Conservation (phyloP, 2,797 vertebrate genomes). For the Amphiprion clarkii region DNA sequence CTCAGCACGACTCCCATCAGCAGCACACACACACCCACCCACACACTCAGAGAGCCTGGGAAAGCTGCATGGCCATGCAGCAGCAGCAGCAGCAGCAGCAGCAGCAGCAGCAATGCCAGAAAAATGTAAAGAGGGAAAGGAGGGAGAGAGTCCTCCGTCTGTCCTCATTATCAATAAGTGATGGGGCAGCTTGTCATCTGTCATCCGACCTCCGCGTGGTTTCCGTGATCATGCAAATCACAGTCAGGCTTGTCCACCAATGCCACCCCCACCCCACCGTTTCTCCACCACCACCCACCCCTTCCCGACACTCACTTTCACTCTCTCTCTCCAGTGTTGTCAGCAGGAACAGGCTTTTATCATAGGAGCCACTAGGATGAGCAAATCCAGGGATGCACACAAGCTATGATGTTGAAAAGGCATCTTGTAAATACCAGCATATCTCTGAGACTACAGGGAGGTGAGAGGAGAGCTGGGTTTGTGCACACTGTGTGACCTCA, state of each 20-base stretch:
- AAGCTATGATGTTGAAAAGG: conserved; percentile 30
- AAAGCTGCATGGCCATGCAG: conserved; percentile 56
- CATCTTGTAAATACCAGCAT: conserved; percentile 17
- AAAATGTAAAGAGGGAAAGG: background rate
- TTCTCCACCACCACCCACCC: conserved; percentile 45
- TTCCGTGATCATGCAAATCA: conserved; percentile 53
- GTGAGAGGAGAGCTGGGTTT: background rate
- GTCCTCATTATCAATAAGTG: conserved; percentile 39
- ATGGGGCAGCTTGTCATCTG: conserved; percentile 35
- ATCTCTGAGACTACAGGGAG: conserved; percentile 2
- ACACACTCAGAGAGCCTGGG: conserved; percentile 33
- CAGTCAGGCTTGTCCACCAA: conserved; percentile 46
- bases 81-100: conserved; percentile 20
- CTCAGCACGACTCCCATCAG: conserved; percentile 72
- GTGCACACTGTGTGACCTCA: conserved; percentile 16
- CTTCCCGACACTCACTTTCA: conserved; percentile 61
- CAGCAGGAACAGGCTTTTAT: conserved; percentile 67
- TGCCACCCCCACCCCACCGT: conserved; percentile 17
- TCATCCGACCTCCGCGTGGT: conserved; percentile 25
- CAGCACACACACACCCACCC: conserved; percentile 19
- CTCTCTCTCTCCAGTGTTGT: conserved; percentile 45
- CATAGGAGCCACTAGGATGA: conserved; percentile 39
- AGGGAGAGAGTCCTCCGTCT: background rate
- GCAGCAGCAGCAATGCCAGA: conserved; percentile 16
- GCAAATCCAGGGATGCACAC: conserved; percentile 31